phyloP scores from a whole-genome alignment of 2,113 vertebrate species.

The Alouatta palliata region DNA sequence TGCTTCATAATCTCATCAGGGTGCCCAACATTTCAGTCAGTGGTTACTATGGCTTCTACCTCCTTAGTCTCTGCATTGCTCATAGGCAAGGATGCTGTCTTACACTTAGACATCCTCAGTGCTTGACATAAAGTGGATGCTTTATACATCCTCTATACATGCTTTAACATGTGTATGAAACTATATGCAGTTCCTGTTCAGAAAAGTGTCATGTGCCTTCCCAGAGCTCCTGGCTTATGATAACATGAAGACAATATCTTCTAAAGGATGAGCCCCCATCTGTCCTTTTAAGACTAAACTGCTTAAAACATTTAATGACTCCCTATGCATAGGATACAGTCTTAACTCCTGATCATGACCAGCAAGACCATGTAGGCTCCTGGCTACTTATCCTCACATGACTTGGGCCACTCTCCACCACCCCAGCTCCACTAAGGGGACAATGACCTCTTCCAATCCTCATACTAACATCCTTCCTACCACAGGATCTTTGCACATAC shows the following conservation, averaged over 20 bases:
- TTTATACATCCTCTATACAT: neutral
- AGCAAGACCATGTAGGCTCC: neutral
- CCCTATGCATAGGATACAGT: neutral
- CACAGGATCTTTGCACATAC: neutral
- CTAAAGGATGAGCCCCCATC: neutral
- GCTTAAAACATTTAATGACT: neutral
- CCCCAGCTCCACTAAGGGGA: neutral
- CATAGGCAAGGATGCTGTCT: neutral
- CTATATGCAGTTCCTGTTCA: neutral
- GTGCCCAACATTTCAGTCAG: no score
- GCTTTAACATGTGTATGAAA: neutral
- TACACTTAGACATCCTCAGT: neutral
- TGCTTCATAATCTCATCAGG: neutral
- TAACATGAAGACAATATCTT: neutral
- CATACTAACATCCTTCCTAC: neutral
- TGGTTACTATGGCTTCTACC: neutral
- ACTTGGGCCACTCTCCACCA: neutral
- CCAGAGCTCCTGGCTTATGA: neutral
- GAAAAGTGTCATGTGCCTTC: neutral
- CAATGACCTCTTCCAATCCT: neutral
- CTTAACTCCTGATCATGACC: neutral
- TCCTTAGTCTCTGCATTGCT: neutral
- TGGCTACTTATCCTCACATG: neutral
- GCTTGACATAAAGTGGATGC: neutral
- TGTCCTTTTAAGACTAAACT: fast-evolving